These are phyloP conservation scores for Magallana ariakensis DNA, from an alignment of 1,140 invertebrate genomes.

Conservation along the genomic window DNA sequence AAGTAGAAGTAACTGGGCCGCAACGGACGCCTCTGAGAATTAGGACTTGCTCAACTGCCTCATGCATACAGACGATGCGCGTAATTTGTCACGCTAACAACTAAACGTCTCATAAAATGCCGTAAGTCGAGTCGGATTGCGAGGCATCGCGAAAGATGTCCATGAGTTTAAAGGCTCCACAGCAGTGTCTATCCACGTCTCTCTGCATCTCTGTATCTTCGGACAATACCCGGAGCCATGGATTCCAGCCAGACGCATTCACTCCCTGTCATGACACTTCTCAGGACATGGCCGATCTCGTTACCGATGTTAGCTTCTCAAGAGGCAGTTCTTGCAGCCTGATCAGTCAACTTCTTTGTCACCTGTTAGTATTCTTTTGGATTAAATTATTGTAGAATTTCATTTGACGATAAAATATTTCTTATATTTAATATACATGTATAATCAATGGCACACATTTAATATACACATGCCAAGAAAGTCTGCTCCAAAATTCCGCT, in stretches of 20 bases:
- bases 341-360: too few relatives aligned
- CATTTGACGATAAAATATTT: too few relatives aligned
- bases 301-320: slow-evolving; percentile 35
- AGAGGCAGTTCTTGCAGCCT: not conserved
- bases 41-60: too few relatives aligned
- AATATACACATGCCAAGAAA: too few relatives aligned
- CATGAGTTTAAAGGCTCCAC: not conserved
- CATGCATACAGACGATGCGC: slow-evolving; percentile 60
- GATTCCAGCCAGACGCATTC: slow-evolving; percentile 42
- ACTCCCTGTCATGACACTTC: slow-evolving; percentile 51
- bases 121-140: slow-evolving; percentile 61
- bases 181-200: slow-evolving; percentile 55
- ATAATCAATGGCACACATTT: too few relatives aligned
- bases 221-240: slow-evolving; percentile 44
- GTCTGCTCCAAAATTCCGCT: too few relatives aligned
- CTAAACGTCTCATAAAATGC: slow-evolving; percentile 65
- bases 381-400: too few relatives aligned
- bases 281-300: slow-evolving; percentile 59
- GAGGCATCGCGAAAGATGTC: not conserved
- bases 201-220: slow-evolving; percentile 2
- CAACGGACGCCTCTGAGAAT: too few relatives aligned
- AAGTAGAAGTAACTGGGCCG: too few relatives aligned
- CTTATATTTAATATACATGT: too few relatives aligned
- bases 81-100: slow-evolving; percentile 52
- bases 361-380: too few relatives aligned